phyloP scores from a whole-genome alignment of 2,113 vertebrate genomes.

The Himantopus leucocephalus region DNA sequence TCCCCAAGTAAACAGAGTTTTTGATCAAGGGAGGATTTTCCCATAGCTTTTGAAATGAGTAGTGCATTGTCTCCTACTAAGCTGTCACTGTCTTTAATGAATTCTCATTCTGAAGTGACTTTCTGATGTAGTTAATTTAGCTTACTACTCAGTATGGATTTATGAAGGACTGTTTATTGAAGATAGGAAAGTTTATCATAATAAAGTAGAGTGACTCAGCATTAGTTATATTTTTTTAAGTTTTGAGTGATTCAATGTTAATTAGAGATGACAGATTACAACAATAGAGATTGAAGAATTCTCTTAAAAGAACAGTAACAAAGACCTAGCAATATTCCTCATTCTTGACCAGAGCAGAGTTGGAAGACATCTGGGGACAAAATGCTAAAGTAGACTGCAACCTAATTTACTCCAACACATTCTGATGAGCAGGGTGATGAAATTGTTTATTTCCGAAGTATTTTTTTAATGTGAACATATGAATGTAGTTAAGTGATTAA shows the following conservation, averaged over 20 bases:
- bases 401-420: background rate
- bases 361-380: background rate
- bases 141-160: background rate
- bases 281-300: background rate
- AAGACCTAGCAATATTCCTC: background rate
- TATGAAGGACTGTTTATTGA: slow-evolving; percentile 2
- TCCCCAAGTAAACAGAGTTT: slow-evolving; percentile 11
- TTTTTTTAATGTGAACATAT: background rate
- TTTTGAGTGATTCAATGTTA: background rate
- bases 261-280: background rate
- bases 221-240: background rate
- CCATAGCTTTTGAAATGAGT: background rate
- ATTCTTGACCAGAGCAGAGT: background rate
- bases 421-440: background rate
- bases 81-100: background rate
- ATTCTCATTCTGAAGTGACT: background rate
- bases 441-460: background rate
- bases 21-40: slow-evolving; percentile 2
- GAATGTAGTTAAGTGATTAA: background rate
- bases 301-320: background rate
- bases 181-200: background rate
- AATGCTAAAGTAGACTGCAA: background rate
- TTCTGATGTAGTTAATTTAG: slow-evolving; percentile 4
- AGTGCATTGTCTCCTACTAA: background rate
- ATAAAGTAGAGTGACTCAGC: background rate